Conservation (phyloP, 2,113 vertebrate species). For the Pampusana beccarii region DNA sequence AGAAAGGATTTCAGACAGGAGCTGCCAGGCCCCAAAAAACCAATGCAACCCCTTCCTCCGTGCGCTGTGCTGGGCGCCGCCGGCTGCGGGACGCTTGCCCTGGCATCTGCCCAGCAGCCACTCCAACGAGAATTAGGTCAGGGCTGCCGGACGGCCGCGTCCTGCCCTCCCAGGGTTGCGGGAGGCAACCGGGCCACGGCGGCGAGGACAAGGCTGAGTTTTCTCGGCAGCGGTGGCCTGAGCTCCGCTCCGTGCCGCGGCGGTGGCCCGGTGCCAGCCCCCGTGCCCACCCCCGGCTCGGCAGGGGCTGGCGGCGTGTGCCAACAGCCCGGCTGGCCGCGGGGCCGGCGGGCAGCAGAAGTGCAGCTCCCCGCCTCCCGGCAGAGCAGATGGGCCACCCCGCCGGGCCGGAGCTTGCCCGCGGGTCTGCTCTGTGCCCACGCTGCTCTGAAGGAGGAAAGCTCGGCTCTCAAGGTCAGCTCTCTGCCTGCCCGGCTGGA, state of each 20-base stretch:
- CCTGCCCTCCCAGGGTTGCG: neutral
- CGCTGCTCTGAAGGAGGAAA: constrained; percentile 63
- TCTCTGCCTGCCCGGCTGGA: neutral
- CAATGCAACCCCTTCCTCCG: neutral
- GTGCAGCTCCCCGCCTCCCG: neutral
- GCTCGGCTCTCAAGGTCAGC: constrained; percentile 52
- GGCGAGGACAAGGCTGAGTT: neutral
- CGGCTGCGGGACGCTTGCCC: neutral
- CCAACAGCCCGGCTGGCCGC: constrained; percentile 25
- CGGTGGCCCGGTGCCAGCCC: neutral
- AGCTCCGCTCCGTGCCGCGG: neutral
- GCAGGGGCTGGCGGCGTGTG: neutral
- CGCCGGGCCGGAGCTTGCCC: constrained; percentile 50
- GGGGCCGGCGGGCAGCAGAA: constrained; percentile 37
- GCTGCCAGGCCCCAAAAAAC: neutral
- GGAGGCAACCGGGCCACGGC: neutral
- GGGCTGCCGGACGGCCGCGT: neutral
- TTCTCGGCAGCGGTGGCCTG: neutral
- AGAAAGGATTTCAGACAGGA: neutral
- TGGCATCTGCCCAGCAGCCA: constrained; percentile 43
- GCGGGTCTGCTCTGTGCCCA: constrained; percentile 35
- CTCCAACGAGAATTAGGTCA: constrained; percentile 37
- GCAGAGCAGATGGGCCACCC: constrained; percentile 60
- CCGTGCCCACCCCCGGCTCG: neutral
- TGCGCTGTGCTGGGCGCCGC: neutral